Evolutionary conservation across 1,140 invertebrate genomes (phyloP).

Genomic region (Leptopilina boulardi): DNA sequence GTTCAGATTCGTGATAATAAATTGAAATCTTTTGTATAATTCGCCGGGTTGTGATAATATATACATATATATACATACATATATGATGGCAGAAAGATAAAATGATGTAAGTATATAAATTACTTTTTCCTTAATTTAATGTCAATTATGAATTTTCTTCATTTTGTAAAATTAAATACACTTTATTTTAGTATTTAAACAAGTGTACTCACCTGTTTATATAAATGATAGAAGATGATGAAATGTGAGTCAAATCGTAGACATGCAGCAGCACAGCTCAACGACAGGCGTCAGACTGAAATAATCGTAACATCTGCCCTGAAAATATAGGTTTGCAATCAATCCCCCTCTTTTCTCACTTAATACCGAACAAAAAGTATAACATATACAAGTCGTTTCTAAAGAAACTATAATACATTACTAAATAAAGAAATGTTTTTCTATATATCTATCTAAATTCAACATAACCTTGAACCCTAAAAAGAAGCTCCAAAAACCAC

Average conservation of each 20-base stretch:
- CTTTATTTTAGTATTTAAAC: neutral
- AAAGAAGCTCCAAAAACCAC: neutral
- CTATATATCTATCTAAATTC: neutral
- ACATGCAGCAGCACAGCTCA: neutral
- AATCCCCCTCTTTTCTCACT: too few relatives aligned
- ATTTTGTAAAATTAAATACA: neutral
- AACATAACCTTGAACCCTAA: constrained; percentile 6
- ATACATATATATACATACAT: too few relatives aligned
- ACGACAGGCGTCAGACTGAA: neutral
- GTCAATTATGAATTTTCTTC: neutral
- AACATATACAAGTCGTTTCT: neutral
- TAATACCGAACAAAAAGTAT: too few relatives aligned
- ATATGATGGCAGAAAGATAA: too few relatives aligned
- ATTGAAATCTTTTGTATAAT: too few relatives aligned
- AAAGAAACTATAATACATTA: neutral
- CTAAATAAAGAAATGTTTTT: neutral
- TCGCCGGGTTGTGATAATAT: too few relatives aligned
- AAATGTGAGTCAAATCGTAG: neutral
- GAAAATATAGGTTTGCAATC: too few relatives aligned
- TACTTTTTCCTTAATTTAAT: neutral
- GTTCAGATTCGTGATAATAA: too few relatives aligned
- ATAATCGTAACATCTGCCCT: too few relatives aligned
- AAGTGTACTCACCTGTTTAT: constrained; percentile 13
- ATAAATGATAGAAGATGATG: neutral
- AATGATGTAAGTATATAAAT: too few relatives aligned